Percentiles rank a stretch among this genome's conserved stretches.
These are phyloP conservation scores for Colius striatus DNA, from an alignment of 2,113 vertebrate genomes.

Conservation along the genomic window DNA sequence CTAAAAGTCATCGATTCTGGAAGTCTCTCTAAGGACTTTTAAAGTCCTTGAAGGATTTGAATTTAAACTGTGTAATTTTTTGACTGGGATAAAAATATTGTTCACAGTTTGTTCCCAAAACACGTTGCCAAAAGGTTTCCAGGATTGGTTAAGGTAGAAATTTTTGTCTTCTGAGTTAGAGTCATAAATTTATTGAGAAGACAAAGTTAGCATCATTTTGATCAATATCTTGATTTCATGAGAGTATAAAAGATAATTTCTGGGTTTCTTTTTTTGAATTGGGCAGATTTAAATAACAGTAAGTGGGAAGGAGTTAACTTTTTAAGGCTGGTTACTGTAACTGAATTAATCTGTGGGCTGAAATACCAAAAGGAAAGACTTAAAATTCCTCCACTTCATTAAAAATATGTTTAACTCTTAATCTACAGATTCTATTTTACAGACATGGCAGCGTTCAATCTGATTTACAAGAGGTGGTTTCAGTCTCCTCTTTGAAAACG, in stretches of 20 bases:
- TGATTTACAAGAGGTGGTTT: background rate
- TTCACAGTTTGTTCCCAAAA: background rate
- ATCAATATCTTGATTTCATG: background rate
- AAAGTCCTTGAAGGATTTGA: background rate
- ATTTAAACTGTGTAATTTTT: background rate
- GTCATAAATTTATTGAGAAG: background rate
- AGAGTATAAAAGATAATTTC: background rate
- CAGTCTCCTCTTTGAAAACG: background rate
- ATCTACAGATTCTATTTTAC: background rate
- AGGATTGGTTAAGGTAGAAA: background rate
- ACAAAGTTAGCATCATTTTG: background rate
- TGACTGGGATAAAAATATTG: background rate
- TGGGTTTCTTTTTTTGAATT: background rate
- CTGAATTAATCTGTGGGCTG: background rate
- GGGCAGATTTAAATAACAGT: conserved; percentile 7
- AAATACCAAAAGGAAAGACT: background rate
- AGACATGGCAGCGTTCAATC: background rate
- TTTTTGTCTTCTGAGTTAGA: background rate
- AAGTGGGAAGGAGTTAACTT: background rate
- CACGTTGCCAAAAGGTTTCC: background rate
- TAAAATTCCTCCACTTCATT: background rate
- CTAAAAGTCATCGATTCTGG: background rate
- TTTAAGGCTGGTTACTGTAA: background rate
- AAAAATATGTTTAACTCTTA: background rate
- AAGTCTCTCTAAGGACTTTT: background rate